Conservation (phyloP, 1,140 invertebrate genomes). For the Lamellibrachia luymesi region DNA sequence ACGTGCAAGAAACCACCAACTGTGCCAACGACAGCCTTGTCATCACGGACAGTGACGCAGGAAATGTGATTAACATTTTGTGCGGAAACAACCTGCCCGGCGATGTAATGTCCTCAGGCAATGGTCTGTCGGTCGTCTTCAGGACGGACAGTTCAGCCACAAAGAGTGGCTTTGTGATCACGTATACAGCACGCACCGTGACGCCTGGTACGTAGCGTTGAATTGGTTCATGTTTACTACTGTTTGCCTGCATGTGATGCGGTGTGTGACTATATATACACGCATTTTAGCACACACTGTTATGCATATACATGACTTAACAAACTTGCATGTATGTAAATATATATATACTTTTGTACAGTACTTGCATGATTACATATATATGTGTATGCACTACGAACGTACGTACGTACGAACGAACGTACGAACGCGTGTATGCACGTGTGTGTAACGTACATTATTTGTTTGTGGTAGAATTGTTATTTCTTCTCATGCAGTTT, state of each 20-base stretch:
- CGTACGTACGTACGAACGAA: too few relatives aligned
- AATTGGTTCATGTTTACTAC: not conserved
- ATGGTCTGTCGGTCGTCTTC: not conserved
- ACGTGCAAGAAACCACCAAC: not conserved
- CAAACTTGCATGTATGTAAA: too few relatives aligned
- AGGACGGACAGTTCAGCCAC: not conserved
- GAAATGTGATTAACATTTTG: not conserved
- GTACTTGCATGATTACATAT: too few relatives aligned
- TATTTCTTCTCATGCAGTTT: not conserved
- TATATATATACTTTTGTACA: too few relatives aligned
- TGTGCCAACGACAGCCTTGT: not conserved
- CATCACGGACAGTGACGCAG: not conserved
- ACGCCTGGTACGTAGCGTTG: not conserved
- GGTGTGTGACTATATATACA: too few relatives aligned
- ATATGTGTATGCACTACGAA: too few relatives aligned
- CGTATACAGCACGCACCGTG: not conserved
- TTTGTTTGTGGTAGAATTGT: not conserved
- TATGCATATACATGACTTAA: not conserved
- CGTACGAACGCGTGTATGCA: too few relatives aligned
- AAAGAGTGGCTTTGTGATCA: not conserved
- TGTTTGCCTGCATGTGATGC: not conserved
- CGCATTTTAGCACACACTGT: too few relatives aligned
- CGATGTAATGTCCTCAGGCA: not conserved
- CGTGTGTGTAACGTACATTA: not conserved
- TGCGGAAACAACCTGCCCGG: not conserved